Conservation (phyloP, 2,113 vertebrate species). For the Thunnus maccoyii region DNA sequence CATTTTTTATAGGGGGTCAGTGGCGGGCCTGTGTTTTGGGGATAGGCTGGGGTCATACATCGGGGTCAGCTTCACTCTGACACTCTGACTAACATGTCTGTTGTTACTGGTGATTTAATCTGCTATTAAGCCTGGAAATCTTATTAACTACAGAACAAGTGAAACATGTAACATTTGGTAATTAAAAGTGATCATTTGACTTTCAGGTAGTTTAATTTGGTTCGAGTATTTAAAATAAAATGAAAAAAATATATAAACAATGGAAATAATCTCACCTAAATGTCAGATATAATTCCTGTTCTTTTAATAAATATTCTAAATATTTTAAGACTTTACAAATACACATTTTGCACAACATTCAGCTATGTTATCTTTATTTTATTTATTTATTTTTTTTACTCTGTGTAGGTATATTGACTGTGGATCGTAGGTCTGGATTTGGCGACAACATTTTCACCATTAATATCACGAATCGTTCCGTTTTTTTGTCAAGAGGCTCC, state of each 20-base stretch:
- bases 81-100: slow-evolving; percentile 41
- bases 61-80: slow-evolving; percentile 47
- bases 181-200: neutral
- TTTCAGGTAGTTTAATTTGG: neutral
- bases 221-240: neutral
- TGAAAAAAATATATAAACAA: neutral
- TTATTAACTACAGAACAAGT: neutral
- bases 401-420: no score
- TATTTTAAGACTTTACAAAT: neutral
- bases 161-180: neutral
- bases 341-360: neutral
- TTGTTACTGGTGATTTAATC: slow-evolving; percentile 52
- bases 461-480: neutral
- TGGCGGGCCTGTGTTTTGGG: slow-evolving; percentile 47
- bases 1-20: slow-evolving; percentile 68
- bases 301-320: neutral
- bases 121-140: slow-evolving; percentile 12
- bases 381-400: neutral
- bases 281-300: neutral
- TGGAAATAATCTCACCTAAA: no score
- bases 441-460: slow-evolving; percentile 12
- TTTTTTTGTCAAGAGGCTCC: slow-evolving; percentile 45
- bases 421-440: neutral
- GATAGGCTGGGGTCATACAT: slow-evolving; percentile 50
- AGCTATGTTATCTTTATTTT: neutral